Evolutionary conservation across 1,140 invertebrate species (phyloP).

Genomic region (Theocolax elegans): DNA sequence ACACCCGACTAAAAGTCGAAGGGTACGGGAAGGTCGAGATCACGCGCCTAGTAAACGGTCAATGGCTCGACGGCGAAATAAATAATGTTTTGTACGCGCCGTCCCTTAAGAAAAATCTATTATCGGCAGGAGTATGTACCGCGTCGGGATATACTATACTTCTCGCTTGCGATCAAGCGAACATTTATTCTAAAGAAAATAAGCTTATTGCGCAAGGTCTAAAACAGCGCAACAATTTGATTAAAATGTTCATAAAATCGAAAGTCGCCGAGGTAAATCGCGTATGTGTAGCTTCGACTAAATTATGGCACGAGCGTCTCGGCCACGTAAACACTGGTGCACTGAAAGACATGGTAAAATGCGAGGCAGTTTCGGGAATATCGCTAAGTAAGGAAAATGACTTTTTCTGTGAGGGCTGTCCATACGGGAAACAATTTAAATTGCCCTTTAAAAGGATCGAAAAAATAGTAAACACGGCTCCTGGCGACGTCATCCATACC

Average conservation of each 20-base stretch:
- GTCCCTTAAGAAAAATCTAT: constrained; percentile 46
- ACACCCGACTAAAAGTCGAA: too few relatives aligned
- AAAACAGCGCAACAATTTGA: constrained; percentile 37
- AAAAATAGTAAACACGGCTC: constrained; percentile 18
- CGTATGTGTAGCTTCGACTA: constrained; percentile 25
- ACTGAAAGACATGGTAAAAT: constrained; percentile 41
- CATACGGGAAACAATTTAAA: constrained; percentile 39
- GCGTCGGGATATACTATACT: constrained; percentile 35
- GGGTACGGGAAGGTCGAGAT: too few relatives aligned
- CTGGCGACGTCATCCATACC: constrained; percentile 44
- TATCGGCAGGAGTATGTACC: constrained; percentile 47
- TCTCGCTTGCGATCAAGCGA: constrained; percentile 31
- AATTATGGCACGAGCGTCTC: constrained; percentile 50
- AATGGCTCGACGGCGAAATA: constrained; percentile 26
- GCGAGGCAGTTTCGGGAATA: constrained; percentile 29
- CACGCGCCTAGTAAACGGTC: too few relatives aligned
- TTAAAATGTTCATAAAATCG: constrained; percentile 9
- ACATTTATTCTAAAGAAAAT: constrained; percentile 33
- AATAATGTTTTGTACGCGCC: constrained; percentile 43
- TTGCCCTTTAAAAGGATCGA: constrained; percentile 25
- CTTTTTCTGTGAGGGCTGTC: constrained; percentile 42
- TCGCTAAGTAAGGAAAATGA: constrained; percentile 13
- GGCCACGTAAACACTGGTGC: constrained; percentile 45
- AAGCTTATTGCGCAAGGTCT: constrained; percentile 12
- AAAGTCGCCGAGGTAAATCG: constrained; percentile 32